Conservation (phyloP, 1,140 invertebrate genomes). For the Cyrtorhinus lividipennis region DNA sequence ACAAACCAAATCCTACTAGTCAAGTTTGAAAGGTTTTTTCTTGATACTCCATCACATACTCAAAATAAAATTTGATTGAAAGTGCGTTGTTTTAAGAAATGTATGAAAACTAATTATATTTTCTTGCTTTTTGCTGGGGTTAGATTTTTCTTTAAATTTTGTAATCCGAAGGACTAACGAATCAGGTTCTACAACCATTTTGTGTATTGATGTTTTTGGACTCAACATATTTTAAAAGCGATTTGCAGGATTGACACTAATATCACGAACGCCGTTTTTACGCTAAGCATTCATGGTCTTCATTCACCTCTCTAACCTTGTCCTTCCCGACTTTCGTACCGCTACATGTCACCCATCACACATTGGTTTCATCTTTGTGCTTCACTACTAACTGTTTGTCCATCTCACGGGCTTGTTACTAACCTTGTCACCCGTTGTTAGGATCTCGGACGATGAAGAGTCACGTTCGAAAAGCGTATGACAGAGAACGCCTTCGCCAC, state of each 20-base stretch:
- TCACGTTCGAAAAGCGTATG: not conserved
- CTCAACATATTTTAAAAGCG: too few relatives aligned
- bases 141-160: too few relatives aligned
- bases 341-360: not conserved
- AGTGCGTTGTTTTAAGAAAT: too few relatives aligned
- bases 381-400: not conserved
- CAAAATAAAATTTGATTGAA: too few relatives aligned
- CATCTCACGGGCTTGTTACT: not conserved
- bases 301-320: not conserved
- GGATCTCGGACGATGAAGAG: constrained; percentile 2
- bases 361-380: not conserved
- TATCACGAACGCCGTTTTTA: not conserved
- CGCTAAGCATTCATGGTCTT: not conserved
- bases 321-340: not conserved
- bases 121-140: too few relatives aligned
- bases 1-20: too few relatives aligned
- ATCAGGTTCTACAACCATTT: too few relatives aligned
- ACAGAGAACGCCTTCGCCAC: not conserved
- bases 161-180: too few relatives aligned
- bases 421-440: constrained; percentile 1
- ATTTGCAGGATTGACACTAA: not conserved
- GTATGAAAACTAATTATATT: too few relatives aligned
- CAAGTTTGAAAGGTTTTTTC: too few relatives aligned
- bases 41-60: too few relatives aligned
- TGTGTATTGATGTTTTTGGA: too few relatives aligned